phyloP scores from a whole-genome alignment of 2,113 vertebrate genomes.

The human region DNA sequence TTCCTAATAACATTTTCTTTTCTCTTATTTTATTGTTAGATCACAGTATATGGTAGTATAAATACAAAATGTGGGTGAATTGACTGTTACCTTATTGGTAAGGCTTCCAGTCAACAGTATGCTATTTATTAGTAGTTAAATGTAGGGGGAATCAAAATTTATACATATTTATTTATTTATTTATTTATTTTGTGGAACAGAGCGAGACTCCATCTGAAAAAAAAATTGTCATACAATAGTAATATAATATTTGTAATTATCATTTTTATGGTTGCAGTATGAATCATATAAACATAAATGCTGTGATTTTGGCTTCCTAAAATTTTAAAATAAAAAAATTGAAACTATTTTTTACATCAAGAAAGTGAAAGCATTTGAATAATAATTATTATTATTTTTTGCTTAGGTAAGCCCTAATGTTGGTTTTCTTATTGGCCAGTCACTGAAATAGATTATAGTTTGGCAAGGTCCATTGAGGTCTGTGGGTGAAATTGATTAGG shows the following conservation, averaged over 20 bases:
- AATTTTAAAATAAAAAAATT: background rate
- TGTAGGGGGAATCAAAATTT: background rate
- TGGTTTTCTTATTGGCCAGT: background rate
- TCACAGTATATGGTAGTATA: background rate
- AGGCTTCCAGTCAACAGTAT: background rate
- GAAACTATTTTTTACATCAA: background rate
- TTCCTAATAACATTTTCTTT: background rate
- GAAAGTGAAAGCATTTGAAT: background rate
- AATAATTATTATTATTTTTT: background rate
- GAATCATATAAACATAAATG: background rate
- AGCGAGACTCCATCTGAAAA: too few relatives aligned
- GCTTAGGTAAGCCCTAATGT: background rate
- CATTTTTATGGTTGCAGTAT: background rate
- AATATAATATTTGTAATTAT: background rate
- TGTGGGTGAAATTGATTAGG: slow-evolving; percentile 20
- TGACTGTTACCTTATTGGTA: background rate
- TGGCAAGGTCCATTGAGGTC: background rate
- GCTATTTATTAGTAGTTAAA: background rate
- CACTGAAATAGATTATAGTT: background rate
- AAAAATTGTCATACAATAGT: background rate
- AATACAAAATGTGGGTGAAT: background rate
- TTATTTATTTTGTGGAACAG: too few relatives aligned
- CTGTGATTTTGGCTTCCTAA: background rate
- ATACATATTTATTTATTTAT: background rate
- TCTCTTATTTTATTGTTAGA: background rate